Evolutionary conservation across 2,113 vertebrate species (phyloP).

Genomic region (Tichodroma muraria): DNA sequence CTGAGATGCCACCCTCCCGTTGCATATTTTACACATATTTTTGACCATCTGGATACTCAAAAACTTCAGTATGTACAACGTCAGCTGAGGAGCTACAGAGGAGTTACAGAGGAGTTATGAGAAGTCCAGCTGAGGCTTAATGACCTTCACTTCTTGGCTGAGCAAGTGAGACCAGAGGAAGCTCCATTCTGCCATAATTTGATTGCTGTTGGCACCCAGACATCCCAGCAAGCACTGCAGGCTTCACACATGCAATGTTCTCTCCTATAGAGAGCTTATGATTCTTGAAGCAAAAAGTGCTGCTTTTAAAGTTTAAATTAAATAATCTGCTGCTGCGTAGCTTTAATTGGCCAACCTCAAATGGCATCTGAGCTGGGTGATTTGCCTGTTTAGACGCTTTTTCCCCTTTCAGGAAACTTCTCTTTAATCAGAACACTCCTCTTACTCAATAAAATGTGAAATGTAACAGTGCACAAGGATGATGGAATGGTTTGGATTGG

Average conservation of each 20-base stretch:
- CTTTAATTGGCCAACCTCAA: background rate
- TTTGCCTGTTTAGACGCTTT: background rate
- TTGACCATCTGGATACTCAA: background rate
- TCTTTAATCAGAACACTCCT: background rate
- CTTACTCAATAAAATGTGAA: background rate
- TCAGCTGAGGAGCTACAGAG: background rate
- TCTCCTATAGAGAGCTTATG: rapidly evolving
- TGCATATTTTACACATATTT: background rate
- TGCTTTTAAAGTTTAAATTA: background rate
- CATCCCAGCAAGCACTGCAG: background rate
- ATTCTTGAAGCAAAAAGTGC: background rate
- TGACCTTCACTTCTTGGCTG: background rate
- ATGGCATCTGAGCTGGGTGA: background rate
- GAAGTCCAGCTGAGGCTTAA: background rate
- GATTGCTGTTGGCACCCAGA: background rate
- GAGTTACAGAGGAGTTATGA: background rate
- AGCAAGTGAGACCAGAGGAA: background rate
- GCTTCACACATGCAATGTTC: rapidly evolving
- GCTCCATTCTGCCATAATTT: background rate
- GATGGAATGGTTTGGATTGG: background rate
- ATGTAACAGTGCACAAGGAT: rapidly evolving
- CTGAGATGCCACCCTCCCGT: background rate
- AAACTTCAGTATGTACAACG: background rate
- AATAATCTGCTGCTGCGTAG: background rate
- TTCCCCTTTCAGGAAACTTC: background rate